Evolutionary conservation across 37 sponge, comb jelly and placozoan genomes (phyloP).

Genomic region (Ephydatia muelleri): DNA sequence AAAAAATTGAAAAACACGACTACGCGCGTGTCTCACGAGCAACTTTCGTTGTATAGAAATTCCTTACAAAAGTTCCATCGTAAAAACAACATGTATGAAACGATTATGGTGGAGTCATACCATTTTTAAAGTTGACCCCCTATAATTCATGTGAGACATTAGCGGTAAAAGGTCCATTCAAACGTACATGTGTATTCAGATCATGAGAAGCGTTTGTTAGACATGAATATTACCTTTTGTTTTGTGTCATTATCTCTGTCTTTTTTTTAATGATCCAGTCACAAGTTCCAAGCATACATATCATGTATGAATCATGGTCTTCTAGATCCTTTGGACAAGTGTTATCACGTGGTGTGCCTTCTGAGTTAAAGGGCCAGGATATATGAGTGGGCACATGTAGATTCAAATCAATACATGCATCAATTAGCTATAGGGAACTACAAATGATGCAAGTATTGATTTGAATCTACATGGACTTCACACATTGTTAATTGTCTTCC

Average conservation of each 20-base stretch:
- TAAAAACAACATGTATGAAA: not conserved
- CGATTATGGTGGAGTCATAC: not conserved
- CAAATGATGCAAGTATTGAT: not conserved
- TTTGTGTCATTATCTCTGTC: not conserved
- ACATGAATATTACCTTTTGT: not conserved
- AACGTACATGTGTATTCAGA: not conserved
- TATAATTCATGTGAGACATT: not conserved
- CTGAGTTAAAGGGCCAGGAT: too few species aligned
- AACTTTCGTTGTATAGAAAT: not conserved
- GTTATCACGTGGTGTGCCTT: not conserved
- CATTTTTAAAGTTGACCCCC: not conserved
- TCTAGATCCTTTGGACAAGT: not conserved
- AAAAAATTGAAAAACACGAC: not conserved
- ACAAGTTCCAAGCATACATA: not conserved
- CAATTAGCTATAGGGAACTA: too few species aligned
- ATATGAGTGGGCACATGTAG: not conserved
- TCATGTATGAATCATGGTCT: not conserved
- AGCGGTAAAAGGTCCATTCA: not conserved
- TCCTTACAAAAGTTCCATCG: not conserved
- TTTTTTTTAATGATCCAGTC: not conserved
- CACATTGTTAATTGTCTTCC: not conserved
- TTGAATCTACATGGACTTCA: not conserved
- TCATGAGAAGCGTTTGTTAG: not conserved
- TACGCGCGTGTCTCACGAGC: not conserved
- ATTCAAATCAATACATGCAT: not conserved